Evolutionary conservation across 2,113 vertebrate genomes (phyloP).

Genomic region (Pluvianellus socialis): DNA sequence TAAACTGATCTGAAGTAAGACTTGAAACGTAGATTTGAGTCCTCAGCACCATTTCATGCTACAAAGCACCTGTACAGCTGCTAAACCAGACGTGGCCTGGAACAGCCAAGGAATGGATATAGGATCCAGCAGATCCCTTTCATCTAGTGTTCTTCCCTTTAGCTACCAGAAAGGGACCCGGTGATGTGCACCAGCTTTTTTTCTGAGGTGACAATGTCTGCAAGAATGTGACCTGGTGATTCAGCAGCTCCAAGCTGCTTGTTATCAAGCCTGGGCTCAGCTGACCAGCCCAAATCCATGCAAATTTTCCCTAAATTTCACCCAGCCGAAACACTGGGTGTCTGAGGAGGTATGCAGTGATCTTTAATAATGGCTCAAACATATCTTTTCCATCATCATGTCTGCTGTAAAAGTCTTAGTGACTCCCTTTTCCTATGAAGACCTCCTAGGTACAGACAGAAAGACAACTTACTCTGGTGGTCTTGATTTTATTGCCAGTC

Average conservation of each 20-base stretch:
- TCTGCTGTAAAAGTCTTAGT: too few relatives aligned
- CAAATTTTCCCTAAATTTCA: not conserved
- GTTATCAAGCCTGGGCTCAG: not conserved
- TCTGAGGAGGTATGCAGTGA: not conserved
- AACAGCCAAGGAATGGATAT: not conserved
- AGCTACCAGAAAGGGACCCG: not conserved
- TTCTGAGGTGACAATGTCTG: not conserved
- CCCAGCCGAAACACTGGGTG: not conserved
- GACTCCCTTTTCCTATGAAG: not conserved
- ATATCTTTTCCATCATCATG: too few relatives aligned
- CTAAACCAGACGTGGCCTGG: not conserved
- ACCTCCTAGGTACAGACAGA: not conserved
- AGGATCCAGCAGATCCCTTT: not conserved
- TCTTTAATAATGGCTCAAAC: too few relatives aligned
- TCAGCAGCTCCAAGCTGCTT: not conserved
- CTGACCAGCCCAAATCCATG: not conserved
- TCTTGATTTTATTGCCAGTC: constrained; percentile 98
- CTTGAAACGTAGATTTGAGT: not conserved
- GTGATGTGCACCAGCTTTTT: not conserved
- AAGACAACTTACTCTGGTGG: constrained; percentile 89
- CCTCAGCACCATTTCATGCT: not conserved
- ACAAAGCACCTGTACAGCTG: not conserved
- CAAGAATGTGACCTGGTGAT: not conserved
- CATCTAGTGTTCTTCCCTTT: not conserved
- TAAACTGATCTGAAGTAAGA: not conserved